Evolutionary conservation across 2,797 vertebrate species (phyloP), one percentile per base, ranked within the genome.

Genomic region (Synanceia verrucosa): DNA sequence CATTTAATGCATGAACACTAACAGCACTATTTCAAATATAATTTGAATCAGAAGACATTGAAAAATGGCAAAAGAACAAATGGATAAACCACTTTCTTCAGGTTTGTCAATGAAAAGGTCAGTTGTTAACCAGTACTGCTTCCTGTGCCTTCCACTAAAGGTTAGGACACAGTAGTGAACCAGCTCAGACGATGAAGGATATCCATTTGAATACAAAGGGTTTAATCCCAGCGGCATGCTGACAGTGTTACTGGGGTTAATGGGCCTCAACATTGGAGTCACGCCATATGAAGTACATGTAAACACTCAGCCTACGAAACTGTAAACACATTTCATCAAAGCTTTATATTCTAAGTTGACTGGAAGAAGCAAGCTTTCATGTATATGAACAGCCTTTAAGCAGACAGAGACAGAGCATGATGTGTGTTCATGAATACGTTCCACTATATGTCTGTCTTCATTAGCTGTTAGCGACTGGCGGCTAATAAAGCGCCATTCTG

Each of bases 181-280:
- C 36, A 13, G 36, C 13, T 13, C 36, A 37, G n/a, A n/a, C n/a
- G n/a, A n/a, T n/a, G n/a, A n/a, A n/a, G 29, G 39, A 18, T 44
- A 23, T 62, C 31, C 46, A 43, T 39, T 70, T 70, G 21, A 62
- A 73, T 47, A 50, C 53, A 31, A 41, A 19, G 65, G 33, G 31
- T 64, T 50, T 34, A 2, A 41, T 55, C 61, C 29, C 74, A 36
- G 68, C 6, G 16, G 23, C 59, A 26, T 65, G 81, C 24, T 73
- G 83, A 73, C 79, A 62, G 67, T 41, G 76, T 76, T 73, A 83
- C 65, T 75, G 78, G 64, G 81, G 81, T 79, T 88, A 88, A 88
- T 86, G 76, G 73, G 51, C 70, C 67, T 73, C 71, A 81, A 24
- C 79, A 55, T 36, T 36, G 34, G 48, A 79, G 86, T 83, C 82